These are phyloP conservation scores for Heliconius himera DNA, from an alignment of 1,140 invertebrate genomes.

Conservation along the genomic window DNA sequence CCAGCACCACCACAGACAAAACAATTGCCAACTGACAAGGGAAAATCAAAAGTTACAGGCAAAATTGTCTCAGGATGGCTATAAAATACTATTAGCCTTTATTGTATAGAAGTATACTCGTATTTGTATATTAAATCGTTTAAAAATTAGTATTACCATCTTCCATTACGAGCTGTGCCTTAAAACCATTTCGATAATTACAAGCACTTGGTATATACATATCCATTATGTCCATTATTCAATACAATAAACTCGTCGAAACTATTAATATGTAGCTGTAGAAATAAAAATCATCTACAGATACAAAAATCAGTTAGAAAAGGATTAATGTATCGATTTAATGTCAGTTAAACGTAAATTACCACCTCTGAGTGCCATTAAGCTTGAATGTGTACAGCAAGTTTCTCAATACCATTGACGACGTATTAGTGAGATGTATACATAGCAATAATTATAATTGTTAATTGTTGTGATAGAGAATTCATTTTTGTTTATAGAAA, in stretches of 20 bases:
- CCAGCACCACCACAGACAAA: conserved; percentile 49
- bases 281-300: not conserved
- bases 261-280: not conserved
- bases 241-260: not conserved
- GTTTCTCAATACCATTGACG: not conserved
- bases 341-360: not conserved
- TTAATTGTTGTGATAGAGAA: not conserved
- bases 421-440: conserved; percentile 61
- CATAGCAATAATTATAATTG: conserved; percentile 55
- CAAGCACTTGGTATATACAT: not conserved
- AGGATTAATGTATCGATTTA: not conserved
- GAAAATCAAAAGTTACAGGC: conserved; percentile 86
- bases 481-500: not conserved
- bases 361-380: not conserved
- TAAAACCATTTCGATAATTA: not conserved
- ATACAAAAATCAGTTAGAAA: not conserved
- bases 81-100: conserved; percentile 52
- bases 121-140: not conserved
- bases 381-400: not conserved
- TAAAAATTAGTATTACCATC: not conserved
- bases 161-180: conserved; percentile 22
- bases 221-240: not conserved
- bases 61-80: conserved; percentile 86
- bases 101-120: not conserved
- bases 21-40: conserved; percentile 73